These are phyloP conservation scores for Diploptera punctata DNA, from an alignment of 2,888 invertebrate genomes.

Conservation along the genomic window DNA sequence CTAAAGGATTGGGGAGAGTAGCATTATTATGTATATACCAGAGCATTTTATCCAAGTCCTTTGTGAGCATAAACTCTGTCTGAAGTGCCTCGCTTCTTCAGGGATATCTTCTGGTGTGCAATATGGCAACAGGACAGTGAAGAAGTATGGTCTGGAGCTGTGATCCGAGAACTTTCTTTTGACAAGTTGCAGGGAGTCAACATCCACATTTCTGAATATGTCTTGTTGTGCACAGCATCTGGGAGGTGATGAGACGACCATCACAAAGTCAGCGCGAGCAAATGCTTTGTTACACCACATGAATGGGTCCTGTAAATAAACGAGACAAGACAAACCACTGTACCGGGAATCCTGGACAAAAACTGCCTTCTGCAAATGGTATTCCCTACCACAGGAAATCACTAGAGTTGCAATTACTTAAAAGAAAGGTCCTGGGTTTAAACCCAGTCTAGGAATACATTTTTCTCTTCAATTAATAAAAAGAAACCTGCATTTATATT, in stretches of 20 bases:
- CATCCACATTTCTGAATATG: conserved; percentile 50
- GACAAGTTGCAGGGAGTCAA: conserved; percentile 49
- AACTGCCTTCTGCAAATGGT: no score
- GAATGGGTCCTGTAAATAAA: conserved; percentile 49
- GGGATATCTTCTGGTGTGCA: conserved; percentile 51
- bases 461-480: no score
- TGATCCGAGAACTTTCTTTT: conserved; percentile 48
- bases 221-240: conserved; percentile 30
- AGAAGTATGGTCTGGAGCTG: not conserved
- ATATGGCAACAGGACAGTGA: conserved; percentile 49
- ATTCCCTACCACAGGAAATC: no score
- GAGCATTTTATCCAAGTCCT: conserved; percentile 48
- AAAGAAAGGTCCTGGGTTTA: no score
- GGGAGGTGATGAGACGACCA: conserved; percentile 52
- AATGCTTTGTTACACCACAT: conserved; percentile 53
- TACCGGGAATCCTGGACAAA: no score
- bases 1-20: not conserved
- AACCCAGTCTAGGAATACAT: no score
- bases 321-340: no score
- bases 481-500: no score
- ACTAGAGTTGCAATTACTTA: no score
- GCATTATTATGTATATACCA: conserved; percentile 22
- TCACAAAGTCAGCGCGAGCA: conserved; percentile 49
- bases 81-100: conserved; percentile 50
- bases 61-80: no score